Base-by-base conservation (phyloP, 2,113 vertebrate species). In the Ochotona princeps region DNA sequence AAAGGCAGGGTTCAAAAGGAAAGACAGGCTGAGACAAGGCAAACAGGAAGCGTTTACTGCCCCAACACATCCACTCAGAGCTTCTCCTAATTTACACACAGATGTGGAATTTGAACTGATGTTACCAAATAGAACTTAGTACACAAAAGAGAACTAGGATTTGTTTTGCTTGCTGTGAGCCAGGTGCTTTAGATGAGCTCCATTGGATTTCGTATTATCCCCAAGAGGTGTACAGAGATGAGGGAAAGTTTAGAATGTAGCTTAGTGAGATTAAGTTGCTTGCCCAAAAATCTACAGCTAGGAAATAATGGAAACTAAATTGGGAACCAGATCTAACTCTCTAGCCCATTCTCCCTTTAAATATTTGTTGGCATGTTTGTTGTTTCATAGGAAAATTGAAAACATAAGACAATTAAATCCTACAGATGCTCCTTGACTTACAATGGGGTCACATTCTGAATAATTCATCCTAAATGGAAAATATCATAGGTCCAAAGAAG, bases 361-460 rank as follows among this genome's bases (percentile, higher is more conserved):
- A 49, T 35, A 83, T 69, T 8, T n/a, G 47, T 61, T 87, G 70
- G 14, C 51, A 70, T 28, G 5, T 17, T 84, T 73, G 4, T n/a
- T 87, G 44, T 84, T 78, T 94, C n/a, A 65, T 83, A 89, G 73
- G 73, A 87, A 90, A 95, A 63, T 73, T 66, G 57, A 17, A 94
- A 88, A 75, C 1, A 67, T 7, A 35, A 78, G 74, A 14, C 44
- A 65, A 21, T 75, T 72, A 83, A 80, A 60, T 65, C 28, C 57
- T 38, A 60, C 69, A 67, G 47, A 4, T 66, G 21, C 8, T 87
- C 2, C 35, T 8, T 21, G 32, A 57, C 44, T 81, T n/a, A 30
- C 23, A 13, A 65, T 74, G 32, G 25, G 60, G 14, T 13, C 25
- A 11, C 8, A 20, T 2, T 38, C 17, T 35, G 5, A 49, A 35